Conservation (phyloP, 2,888 invertebrate species). For the Himalopsyche japonica region DNA sequence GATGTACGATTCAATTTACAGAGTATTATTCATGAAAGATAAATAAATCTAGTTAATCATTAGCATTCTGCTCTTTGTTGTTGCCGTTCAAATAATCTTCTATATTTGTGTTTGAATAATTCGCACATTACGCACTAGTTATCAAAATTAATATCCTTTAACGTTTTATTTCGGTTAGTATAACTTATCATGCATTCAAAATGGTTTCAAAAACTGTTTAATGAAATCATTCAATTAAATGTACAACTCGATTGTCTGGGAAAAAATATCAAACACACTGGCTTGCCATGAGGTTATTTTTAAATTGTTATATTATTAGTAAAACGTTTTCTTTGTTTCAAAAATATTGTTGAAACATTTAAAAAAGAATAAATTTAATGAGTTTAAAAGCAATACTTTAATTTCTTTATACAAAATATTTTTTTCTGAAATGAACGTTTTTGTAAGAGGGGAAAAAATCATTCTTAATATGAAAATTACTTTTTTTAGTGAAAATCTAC, state of each 20-base stretch:
- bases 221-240: neutral
- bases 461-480: no score
- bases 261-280: no score
- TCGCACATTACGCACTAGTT: neutral
- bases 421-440: no score
- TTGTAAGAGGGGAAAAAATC: no score
- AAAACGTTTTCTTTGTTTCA: no score
- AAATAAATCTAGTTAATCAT: neutral
- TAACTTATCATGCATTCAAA: neutral
- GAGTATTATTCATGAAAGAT: slow-evolving; percentile 1
- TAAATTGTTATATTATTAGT: no score
- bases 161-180: neutral
- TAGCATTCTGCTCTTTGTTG: neutral
- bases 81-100: neutral
- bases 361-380: no score
- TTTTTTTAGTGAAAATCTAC: no score
- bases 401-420: no score
- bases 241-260: neutral
- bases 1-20: slow-evolving; percentile 33
- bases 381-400: no score
- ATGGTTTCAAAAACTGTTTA: neutral
- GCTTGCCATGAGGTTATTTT: no score
- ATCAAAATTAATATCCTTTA: neutral
- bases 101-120: neutral
- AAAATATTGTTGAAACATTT: no score